Percentiles rank a stretch among this genome's conserved stretches.
Evolutionary conservation across 2,113 vertebrate genomes (phyloP).

Genomic region (Garra rufa): DNA sequence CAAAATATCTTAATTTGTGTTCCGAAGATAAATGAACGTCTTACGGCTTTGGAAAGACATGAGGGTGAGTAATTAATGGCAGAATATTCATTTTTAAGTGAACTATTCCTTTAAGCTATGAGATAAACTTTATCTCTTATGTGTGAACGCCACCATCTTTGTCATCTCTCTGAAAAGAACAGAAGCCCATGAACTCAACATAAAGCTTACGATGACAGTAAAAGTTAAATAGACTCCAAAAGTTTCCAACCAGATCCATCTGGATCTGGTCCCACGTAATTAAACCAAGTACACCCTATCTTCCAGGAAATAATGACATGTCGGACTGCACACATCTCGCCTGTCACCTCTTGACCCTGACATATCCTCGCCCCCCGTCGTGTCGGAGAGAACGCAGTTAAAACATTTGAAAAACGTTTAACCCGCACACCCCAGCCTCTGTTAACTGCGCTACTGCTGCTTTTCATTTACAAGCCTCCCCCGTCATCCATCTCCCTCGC

Average conservation of each 20-base stretch:
- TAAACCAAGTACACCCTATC: slow-evolving; percentile 36
- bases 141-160: background rate
- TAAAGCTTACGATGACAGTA: slow-evolving; percentile 33
- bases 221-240: slow-evolving; percentile 37
- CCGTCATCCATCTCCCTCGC: slow-evolving; percentile 41
- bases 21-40: too few relatives aligned
- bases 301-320: slow-evolving; percentile 45
- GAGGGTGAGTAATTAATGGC: too few relatives aligned
- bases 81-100: too few relatives aligned
- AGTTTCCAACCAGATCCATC: slow-evolving; percentile 28
- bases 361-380: slow-evolving; percentile 35
- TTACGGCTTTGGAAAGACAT: too few relatives aligned
- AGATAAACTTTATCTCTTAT: background rate
- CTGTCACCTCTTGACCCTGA: slow-evolving; percentile 44
- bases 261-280: slow-evolving; percentile 26
- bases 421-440: slow-evolving; percentile 46
- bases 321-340: slow-evolving; percentile 46
- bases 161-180: background rate
- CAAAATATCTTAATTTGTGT: too few relatives aligned
- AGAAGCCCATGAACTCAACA: slow-evolving; percentile 45
- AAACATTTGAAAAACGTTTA: slow-evolving; percentile 47
- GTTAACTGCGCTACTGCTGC: slow-evolving; percentile 53
- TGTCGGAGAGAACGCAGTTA: slow-evolving; percentile 36
- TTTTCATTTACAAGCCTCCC: slow-evolving; percentile 56
- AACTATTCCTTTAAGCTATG: background rate